phyloP scores from a whole-genome alignment of 1,140 invertebrate genomes.

The Drosophila novamexicana region DNA sequence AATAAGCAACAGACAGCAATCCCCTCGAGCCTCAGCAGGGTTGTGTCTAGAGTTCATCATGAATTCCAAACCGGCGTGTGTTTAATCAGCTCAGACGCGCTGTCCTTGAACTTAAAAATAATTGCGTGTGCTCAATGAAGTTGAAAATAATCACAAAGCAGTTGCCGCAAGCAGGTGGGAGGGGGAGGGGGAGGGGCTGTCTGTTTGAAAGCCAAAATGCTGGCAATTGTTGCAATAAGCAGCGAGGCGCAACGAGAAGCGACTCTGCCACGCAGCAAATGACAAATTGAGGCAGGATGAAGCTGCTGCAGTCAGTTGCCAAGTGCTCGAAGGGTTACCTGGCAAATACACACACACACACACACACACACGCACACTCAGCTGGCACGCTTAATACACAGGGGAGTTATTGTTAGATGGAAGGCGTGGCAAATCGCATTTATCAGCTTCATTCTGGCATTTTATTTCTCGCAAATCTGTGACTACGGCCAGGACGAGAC shows the following conservation, averaged over 20 bases:
- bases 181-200: neutral
- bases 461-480: conserved; percentile 70
- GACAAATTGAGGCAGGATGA: neutral
- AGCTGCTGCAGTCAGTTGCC: conserved; percentile 53
- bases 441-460: conserved; percentile 74
- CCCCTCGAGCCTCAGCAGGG: neutral
- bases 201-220: neutral
- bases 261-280: neutral
- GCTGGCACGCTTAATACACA: conserved; percentile 30
- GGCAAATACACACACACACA: conserved; percentile 7
- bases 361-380: neutral
- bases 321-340: conserved; percentile 34
- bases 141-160: conserved; percentile 12
- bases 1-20: no score
- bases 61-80: neutral
- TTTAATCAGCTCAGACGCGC: conserved; percentile 32
- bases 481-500: conserved; percentile 20
- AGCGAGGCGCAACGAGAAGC: neutral
- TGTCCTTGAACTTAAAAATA: conserved; percentile 64
- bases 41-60: no score
- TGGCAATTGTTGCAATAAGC: conserved; percentile 7
- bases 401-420: conserved; percentile 13
- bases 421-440: conserved; percentile 74
- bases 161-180: neutral
- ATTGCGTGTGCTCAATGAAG: conserved; percentile 53